Percentiles rank a stretch among this genome's conserved stretches.
Conservation (phyloP, 2,797 vertebrate genomes). For the Argentina silus region DNA sequence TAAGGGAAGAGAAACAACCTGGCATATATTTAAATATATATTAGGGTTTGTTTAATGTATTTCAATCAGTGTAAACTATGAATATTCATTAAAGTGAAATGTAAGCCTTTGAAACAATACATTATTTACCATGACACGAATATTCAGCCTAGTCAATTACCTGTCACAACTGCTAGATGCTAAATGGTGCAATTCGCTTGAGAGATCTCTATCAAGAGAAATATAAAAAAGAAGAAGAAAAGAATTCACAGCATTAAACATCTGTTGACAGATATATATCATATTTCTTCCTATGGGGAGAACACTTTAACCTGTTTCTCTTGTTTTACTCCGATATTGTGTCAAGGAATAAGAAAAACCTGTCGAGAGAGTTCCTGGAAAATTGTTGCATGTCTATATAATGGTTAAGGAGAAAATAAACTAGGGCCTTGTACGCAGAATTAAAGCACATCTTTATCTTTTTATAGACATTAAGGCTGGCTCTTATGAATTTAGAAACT, state of each 20-base stretch:
- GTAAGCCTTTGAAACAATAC: constrained; percentile 55
- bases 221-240: constrained; percentile 38
- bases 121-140: constrained; percentile 73
- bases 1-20: constrained; percentile 36
- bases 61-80: constrained; percentile 59
- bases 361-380: no score
- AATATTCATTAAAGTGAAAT: constrained; percentile 68
- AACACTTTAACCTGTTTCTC: constrained; percentile 60
- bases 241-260: constrained; percentile 69
- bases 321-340: constrained; percentile 20
- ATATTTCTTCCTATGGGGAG: constrained; percentile 60
- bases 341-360: no score
- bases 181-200: constrained; percentile 74
- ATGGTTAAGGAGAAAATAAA: no score
- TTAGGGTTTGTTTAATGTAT: constrained; percentile 57
- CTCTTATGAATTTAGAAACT: not conserved
- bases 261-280: constrained; percentile 70
- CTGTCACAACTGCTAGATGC: constrained; percentile 71
- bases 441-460: no score
- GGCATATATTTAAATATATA: constrained; percentile 28
- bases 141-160: constrained; percentile 65
- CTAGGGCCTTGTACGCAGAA: no score
- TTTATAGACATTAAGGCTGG: no score
- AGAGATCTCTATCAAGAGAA: constrained; percentile 58
- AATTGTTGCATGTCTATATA: no score